A percentile compares a stretch with the other conserved stretches of the same genome.
These are phyloP conservation scores for Helicoverpa assulta DNA, from an alignment of 2,888 invertebrate species.

Conservation along the genomic window DNA sequence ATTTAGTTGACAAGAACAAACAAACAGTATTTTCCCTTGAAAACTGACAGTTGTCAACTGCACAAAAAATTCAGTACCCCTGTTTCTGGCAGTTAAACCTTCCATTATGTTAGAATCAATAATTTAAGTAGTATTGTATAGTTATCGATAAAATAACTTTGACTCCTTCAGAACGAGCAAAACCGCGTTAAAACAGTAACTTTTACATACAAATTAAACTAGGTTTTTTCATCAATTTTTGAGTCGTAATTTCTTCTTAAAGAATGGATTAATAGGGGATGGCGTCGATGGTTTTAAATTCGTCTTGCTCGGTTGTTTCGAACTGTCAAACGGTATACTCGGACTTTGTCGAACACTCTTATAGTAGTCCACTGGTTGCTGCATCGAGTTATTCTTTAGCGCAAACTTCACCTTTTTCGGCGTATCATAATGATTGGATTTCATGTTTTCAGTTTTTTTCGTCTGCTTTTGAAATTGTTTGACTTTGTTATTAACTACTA, in stretches of 20 bases:
- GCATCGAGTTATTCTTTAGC: conserved; percentile 92
- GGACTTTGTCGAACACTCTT: conserved; percentile 93
- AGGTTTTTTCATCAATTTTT: conserved; percentile 42
- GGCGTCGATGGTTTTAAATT: conserved; percentile 93
- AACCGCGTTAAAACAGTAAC: background rate
- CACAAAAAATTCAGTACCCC: too few relatives aligned
- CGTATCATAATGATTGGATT: conserved; percentile 61
- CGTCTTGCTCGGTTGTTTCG: conserved; percentile 92
- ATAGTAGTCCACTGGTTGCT: conserved; percentile 93
- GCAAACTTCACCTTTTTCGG: conserved; percentile 94
- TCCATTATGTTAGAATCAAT: too few relatives aligned
- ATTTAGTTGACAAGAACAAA: too few relatives aligned
- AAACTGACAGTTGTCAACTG: too few relatives aligned
- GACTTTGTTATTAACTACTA: conserved; percentile 72
- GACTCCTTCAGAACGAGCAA: background rate
- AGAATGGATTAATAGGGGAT: conserved; percentile 95
- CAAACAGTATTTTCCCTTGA: too few relatives aligned
- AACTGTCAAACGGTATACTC: conserved; percentile 93
- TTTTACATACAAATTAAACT: background rate
- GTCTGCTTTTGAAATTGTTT: conserved; percentile 76
- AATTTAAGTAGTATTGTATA: too few relatives aligned
- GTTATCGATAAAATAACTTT: too few relatives aligned
- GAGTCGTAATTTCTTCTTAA: conserved; percentile 87
- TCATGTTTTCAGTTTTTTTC: conserved; percentile 45
- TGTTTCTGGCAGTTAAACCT: too few relatives aligned